Percentiles rank a stretch among this genome's conserved stretches.
Evolutionary conservation across 2,888 invertebrate genomes (phyloP).

Genomic region (Fabriciana adippe): DNA sequence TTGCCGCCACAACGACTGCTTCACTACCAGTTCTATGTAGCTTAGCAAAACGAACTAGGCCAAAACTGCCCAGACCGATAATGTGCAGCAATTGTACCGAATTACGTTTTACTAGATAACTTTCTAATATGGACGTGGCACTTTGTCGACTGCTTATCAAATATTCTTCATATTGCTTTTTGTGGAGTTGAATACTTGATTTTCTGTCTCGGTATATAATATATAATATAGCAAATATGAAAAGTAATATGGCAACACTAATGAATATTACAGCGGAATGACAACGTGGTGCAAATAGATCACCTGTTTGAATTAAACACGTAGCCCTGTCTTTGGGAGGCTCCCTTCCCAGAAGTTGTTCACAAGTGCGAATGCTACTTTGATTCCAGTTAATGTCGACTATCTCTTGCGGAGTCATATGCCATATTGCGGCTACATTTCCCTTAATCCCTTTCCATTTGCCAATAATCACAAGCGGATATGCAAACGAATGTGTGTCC

Average conservation of each 20-base stretch:
- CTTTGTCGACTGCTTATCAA: constrained; percentile 29
- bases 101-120: constrained; percentile 47
- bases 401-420: constrained; percentile 11
- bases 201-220: constrained; percentile 76
- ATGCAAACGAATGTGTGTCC: constrained; percentile 8
- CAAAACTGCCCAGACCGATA: constrained; percentile 61
- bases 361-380: constrained; percentile 3
- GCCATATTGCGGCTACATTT: constrained; percentile 22
- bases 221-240: constrained; percentile 57
- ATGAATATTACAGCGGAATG: constrained; percentile 66
- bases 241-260: constrained; percentile 83
- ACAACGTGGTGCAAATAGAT: constrained; percentile 84
- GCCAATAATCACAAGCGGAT: constrained; percentile 39
- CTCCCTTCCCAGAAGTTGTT: constrained; percentile 4
- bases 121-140: constrained; percentile 43
- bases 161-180: constrained; percentile 42
- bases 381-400: not conserved
- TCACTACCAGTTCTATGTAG: constrained; percentile 47
- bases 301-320: constrained; percentile 45
- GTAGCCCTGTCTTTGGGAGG: constrained; percentile 21
- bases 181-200: constrained; percentile 51
- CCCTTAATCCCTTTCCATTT: constrained; percentile 36
- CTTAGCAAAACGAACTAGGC: constrained; percentile 56
- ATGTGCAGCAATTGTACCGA: constrained; percentile 50
- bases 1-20: constrained; percentile 88